These are phyloP conservation scores for Lycorma delicatula DNA, from an alignment of 1,140 invertebrate species.

Conservation along the genomic window DNA sequence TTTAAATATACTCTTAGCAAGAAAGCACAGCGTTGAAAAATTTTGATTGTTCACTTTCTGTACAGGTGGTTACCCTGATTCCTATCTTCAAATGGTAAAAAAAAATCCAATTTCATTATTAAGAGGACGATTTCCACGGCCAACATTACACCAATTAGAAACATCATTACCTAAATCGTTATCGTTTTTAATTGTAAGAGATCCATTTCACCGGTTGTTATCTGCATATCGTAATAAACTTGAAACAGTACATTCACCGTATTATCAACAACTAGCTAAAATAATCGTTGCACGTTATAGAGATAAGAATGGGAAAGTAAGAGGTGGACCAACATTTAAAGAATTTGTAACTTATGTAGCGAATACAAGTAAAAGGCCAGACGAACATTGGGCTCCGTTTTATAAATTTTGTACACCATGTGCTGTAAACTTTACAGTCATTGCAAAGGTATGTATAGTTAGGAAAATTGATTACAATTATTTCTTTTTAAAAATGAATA, in stretches of 20 bases:
- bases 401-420: slow-evolving; percentile 83
- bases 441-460: slow-evolving; percentile 55
- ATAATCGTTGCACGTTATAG: background rate
- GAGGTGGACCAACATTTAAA: slow-evolving; percentile 50
- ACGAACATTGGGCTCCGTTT: slow-evolving; percentile 88
- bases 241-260: slow-evolving; percentile 30
- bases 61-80: slow-evolving; percentile 31
- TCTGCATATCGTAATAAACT: slow-evolving; percentile 89
- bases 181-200: slow-evolving; percentile 77
- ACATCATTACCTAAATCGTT: slow-evolving; percentile 53
- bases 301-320: background rate
- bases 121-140: slow-evolving; percentile 65
- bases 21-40: background rate
- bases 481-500: too few relatives aligned
- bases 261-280: slow-evolving; percentile 27
- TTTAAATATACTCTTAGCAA: background rate
- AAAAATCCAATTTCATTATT: slow-evolving; percentile 46
- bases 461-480: too few relatives aligned
- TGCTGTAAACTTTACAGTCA: slow-evolving; percentile 75
- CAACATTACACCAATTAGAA: slow-evolving; percentile 53
- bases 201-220: slow-evolving; percentile 80
- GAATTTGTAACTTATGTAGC: slow-evolving; percentile 68
- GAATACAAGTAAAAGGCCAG: slow-evolving; percentile 54
- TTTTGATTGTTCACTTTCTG: background rate
- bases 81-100: slow-evolving; percentile 26